Conservation (phyloP, 2,797 vertebrate species). For the Pristis pectinata region DNA sequence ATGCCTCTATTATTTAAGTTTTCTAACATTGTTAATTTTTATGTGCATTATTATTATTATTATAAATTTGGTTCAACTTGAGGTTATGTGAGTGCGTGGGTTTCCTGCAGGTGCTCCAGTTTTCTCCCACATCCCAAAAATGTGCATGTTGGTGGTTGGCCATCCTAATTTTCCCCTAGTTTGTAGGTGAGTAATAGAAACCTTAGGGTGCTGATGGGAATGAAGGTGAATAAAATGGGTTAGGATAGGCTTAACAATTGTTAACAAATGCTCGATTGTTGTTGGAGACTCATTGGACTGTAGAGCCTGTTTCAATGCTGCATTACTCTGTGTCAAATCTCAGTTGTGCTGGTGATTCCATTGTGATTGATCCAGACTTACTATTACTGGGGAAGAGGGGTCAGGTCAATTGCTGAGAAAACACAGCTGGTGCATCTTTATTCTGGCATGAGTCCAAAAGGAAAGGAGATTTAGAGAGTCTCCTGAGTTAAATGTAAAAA, state of each 20-base stretch:
- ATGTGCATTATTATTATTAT: not conserved
- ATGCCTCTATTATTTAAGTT: not conserved
- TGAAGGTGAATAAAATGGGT: too few relatives aligned
- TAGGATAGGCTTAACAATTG: too few relatives aligned
- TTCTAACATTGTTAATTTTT: not conserved
- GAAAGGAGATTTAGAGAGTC: not conserved
- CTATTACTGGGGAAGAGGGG: not conserved
- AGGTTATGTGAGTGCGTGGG: not conserved
- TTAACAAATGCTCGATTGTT: too few relatives aligned
- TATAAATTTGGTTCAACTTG: not conserved
- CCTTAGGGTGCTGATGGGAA: too few relatives aligned
- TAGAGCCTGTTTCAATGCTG: too few relatives aligned
- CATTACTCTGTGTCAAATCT: not conserved
- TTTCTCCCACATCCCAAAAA: too few relatives aligned
- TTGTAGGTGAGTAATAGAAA: too few relatives aligned
- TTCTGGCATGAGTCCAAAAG: not conserved
- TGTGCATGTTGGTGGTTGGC: too few relatives aligned
- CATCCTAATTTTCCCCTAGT: too few relatives aligned
- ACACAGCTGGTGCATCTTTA: not conserved
- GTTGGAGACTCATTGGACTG: too few relatives aligned
- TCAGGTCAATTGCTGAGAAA: not conserved
- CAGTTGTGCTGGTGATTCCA: not conserved
- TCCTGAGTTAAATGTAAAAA: not conserved
- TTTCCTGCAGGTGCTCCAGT: too few relatives aligned
- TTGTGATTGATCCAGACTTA: not conserved